Percentiles rank a stretch among this genome's conserved stretches.
Conservation (phyloP, 2,888 invertebrate genomes). For the Campaea margaritaria region DNA sequence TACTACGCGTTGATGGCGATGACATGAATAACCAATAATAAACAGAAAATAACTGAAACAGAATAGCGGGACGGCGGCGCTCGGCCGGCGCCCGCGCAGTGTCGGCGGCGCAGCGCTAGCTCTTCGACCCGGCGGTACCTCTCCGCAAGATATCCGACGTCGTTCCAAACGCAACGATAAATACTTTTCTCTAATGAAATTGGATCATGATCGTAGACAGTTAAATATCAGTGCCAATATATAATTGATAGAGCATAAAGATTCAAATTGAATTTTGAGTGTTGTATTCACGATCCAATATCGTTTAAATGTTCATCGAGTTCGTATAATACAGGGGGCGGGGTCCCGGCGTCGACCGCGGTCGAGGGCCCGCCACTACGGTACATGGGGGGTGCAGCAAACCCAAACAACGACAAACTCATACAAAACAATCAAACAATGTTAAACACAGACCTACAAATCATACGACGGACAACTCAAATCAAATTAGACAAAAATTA, state of each 20-base stretch:
- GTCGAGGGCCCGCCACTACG: conserved; percentile 42
- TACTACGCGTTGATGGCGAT: conserved; percentile 40
- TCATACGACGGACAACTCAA: conserved; percentile 56
- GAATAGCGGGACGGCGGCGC: conserved; percentile 23
- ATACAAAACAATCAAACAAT: conserved; percentile 48
- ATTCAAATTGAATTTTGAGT: neutral
- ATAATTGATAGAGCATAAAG: neutral
- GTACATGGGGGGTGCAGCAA: conserved; percentile 66
- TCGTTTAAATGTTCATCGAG: conserved; percentile 11
- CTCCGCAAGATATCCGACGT: neutral
- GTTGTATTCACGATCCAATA: conserved; percentile 34
- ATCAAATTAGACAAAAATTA: conserved; percentile 52
- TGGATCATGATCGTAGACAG: conserved; percentile 40
- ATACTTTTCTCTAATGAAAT: conserved; percentile 39
- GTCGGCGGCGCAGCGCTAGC: conserved; percentile 48
- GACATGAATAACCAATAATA: conserved; percentile 44
- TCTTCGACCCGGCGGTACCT: conserved; percentile 47
- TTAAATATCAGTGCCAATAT: conserved; percentile 9
- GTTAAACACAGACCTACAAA: conserved; percentile 60
- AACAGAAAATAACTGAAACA: conserved; percentile 34
- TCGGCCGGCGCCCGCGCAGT: conserved; percentile 4
- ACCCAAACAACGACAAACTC: conserved; percentile 67
- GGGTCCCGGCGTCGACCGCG: conserved; percentile 24
- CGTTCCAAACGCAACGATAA: conserved; percentile 4
- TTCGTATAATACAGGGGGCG: conserved; percentile 6